Percentiles rank a stretch among this genome's conserved stretches.
These are phyloP conservation scores for Phylloscopus collybita DNA, from an alignment of 2,797 vertebrate genomes.

Conservation along the genomic window DNA sequence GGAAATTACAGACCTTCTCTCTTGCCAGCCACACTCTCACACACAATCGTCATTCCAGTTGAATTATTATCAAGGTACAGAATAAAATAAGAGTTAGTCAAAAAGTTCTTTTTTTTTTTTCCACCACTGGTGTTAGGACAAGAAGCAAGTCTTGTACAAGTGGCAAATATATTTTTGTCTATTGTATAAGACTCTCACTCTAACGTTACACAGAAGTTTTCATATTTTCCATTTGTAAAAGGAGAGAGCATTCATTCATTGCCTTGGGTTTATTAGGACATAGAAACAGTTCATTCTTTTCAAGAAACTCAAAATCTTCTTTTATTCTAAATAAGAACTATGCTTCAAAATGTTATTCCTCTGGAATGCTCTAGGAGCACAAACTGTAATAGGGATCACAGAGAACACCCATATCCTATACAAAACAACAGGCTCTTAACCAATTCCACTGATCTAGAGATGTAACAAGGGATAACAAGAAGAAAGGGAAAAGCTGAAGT, in stretches of 20 bases:
- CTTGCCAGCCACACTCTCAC: not conserved
- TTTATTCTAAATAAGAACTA: not conserved
- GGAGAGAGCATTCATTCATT: not conserved
- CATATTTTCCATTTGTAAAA: not conserved
- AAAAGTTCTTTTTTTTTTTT: not conserved
- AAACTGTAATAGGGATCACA: not conserved
- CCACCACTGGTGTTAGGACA: not conserved
- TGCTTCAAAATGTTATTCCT: not conserved
- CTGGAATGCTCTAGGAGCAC: not conserved
- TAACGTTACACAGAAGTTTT: not conserved
- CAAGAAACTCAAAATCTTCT: not conserved
- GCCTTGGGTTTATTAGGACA: not conserved
- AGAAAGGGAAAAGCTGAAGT: not conserved
- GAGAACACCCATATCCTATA: not conserved
- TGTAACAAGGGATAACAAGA: not conserved
- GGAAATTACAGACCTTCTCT: not conserved
- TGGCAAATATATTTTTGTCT: not conserved
- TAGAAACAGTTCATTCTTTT: not conserved
- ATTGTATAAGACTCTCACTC: not conserved
- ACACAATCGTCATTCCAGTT: not conserved
- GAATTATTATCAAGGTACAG: not conserved
- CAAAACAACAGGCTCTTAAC: not conserved
- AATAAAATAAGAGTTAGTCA: not conserved
- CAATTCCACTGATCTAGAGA: not conserved
- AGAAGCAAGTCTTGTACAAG: not conserved